Evolutionary conservation across 1,140 invertebrate species (phyloP).

Genomic region (Formica exsecta): DNA sequence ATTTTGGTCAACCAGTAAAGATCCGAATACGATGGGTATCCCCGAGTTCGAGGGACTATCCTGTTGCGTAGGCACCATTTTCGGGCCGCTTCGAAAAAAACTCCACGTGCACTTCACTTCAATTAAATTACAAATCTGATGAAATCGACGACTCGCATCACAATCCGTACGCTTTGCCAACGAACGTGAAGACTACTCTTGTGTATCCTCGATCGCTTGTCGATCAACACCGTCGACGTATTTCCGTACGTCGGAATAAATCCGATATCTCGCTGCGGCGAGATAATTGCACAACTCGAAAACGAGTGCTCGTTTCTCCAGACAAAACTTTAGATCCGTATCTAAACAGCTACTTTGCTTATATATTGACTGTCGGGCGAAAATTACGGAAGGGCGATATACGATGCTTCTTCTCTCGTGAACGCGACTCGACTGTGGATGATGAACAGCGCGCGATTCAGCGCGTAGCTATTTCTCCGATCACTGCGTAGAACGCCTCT

Average conservation of each 20-base stretch:
- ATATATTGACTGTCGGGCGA: not conserved
- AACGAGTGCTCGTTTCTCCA: not conserved
- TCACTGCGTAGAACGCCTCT: slow-evolving; percentile 12
- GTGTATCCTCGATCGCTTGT: slow-evolving; percentile 5
- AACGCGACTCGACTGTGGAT: slow-evolving; percentile 53
- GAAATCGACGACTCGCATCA: slow-evolving; percentile 53
- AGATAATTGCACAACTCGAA: not conserved
- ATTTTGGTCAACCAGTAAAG: slow-evolving; percentile 94
- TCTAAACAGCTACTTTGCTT: not conserved
- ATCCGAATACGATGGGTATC: slow-evolving; percentile 90
- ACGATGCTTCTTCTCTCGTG: slow-evolving; percentile 10
- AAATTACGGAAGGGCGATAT: not conserved
- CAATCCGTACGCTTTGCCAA: slow-evolving; percentile 11
- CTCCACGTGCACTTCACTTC: slow-evolving; percentile 69
- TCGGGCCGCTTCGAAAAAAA: slow-evolving; percentile 62
- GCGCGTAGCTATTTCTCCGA: slow-evolving; percentile 5
- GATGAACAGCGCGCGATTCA: not conserved
- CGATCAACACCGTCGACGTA: slow-evolving; percentile 5
- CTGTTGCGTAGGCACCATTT: slow-evolving; percentile 89
- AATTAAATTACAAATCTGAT: slow-evolving; percentile 20
- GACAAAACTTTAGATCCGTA: not conserved
- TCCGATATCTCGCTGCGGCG: not conserved
- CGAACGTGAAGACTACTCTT: not conserved
- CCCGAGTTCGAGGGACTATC: slow-evolving; percentile 86
- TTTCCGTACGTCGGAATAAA: not conserved